phyloP scores from a whole-genome alignment of 2,797 vertebrate species.

The Heliangelus exortis region DNA sequence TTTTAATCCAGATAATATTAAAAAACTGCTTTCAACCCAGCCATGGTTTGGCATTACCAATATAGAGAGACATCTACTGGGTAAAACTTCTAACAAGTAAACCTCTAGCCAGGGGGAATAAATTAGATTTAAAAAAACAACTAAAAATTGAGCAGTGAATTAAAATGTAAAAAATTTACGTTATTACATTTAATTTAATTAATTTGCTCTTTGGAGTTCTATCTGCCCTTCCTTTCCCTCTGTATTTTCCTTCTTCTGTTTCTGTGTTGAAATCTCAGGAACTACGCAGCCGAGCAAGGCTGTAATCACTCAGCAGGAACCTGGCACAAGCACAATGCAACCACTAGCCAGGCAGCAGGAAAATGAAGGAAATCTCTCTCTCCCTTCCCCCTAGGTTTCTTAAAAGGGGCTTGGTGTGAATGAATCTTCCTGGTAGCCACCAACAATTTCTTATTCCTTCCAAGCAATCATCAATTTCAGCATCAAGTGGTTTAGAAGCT shows the following conservation, averaged over 20 bases:
- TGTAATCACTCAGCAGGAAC: conserved; percentile 70
- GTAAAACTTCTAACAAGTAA: conserved; percentile 3
- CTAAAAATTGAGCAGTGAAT: neutral
- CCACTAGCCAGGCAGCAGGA: conserved; percentile 44
- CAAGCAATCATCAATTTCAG: conserved; percentile 77
- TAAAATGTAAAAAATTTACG: conserved; percentile 14
- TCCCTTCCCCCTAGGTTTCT: conserved; percentile 45
- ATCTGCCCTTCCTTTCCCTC: neutral
- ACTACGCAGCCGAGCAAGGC: conserved; percentile 67
- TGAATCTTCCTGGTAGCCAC: conserved; percentile 68
- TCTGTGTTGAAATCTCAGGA: conserved; percentile 74
- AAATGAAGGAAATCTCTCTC: conserved; percentile 62
- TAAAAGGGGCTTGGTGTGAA: conserved; percentile 63
- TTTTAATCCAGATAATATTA: conserved; percentile 15
- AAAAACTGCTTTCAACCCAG: neutral
- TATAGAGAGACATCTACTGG: neutral
- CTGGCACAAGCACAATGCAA: conserved; percentile 63
- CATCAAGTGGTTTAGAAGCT: conserved; percentile 73
- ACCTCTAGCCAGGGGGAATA: neutral
- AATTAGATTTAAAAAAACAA: neutral
- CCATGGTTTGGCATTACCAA: neutral
- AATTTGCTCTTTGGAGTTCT: neutral
- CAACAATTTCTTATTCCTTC: conserved; percentile 75
- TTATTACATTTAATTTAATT: conserved; percentile 34
- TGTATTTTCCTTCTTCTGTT: conserved; percentile 43